Base-by-base conservation (phyloP, 2,888 invertebrate genomes). In the Drosophila nr. perissopoda region DNA sequence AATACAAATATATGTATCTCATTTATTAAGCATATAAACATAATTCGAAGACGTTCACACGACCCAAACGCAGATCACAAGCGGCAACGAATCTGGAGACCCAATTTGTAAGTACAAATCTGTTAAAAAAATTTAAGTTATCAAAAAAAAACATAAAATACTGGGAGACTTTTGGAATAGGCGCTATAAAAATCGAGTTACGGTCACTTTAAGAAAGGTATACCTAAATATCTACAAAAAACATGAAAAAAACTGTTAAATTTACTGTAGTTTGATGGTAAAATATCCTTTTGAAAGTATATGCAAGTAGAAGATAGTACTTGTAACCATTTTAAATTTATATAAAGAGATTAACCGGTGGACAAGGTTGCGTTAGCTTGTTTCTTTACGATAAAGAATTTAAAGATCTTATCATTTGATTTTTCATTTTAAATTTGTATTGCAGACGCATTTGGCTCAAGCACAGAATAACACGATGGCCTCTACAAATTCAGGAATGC, bases 11-110 rank as follows among this genome's bases (percentile, higher is more conserved):
- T 33, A 42, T 59, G 33, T 36, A 27, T 77, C 70, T 52, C 57
- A 60, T 31, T 57, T 40, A 78, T 81, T 54, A 78, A 93, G 93
- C 89, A 59, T 90, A 91, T 75, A 92, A 92, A 87, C 79, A 91
- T 69, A 93, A 93, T 74, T 92, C 93, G 59, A 92, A 93, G 88
- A 93, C 93, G 69, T 93, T 93, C 72, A 93, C 93, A 70, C 90
- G 93, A 60, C 92, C 93, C 25, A 93, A 92, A 79, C 89, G 92
- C 68, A 91, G 91, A 83, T 78, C 85, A 53, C 79, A 77, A 42
- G 59, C 63, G 57, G 82, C 89, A 73, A 90, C 91, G 82, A 92
- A 91, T 85, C 84, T 92, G 76, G 93, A 93, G 60, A 70, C 84
- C 61, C 91, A 90, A 76, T 91, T 91, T 76, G 91, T 92, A 84